Evolutionary conservation across 2,113 vertebrate species (phyloP).

Genomic region (Colaptes auratus): DNA sequence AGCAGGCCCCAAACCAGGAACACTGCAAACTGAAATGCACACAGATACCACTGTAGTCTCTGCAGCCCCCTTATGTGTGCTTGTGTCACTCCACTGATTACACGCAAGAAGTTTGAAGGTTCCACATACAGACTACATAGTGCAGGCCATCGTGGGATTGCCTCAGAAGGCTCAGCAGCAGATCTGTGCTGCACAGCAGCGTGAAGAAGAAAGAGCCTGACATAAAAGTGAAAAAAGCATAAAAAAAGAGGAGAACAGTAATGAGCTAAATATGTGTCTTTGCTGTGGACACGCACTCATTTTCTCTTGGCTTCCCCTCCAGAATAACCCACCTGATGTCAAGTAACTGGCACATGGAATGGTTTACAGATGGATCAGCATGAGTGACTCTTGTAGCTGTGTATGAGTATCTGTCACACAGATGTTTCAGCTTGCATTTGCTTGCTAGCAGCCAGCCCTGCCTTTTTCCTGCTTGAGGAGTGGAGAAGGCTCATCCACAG

Average conservation of each 20-base stretch:
- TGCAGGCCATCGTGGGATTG: not conserved
- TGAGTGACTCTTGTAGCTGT: conserved; percentile 42
- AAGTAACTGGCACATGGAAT: conserved; percentile 49
- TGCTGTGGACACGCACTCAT: not conserved
- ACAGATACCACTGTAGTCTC: not conserved
- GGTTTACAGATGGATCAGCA: conserved; percentile 66
- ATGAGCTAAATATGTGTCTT: conserved; percentile 49
- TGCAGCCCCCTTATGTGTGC: not conserved
- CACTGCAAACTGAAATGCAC: not conserved
- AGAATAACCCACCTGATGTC: conserved; percentile 71
- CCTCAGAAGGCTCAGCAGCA: not conserved
- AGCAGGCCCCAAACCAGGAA: not conserved
- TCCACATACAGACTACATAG: not conserved
- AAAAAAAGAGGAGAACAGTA: conserved; percentile 40
- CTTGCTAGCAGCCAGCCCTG: conserved; percentile 49
- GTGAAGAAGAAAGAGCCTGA: conserved; percentile 6
- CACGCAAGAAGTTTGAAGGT: not conserved
- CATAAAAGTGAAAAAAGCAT: conserved; percentile 34
- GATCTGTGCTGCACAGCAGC: not conserved
- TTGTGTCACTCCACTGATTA: not conserved
- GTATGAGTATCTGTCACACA: conserved; percentile 73
- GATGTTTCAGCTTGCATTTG: conserved; percentile 71
- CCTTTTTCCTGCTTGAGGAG: not conserved
- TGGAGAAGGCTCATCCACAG: conserved; percentile 42
- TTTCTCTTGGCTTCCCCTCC: conserved; percentile 63